Percentiles rank a stretch among this genome's conserved stretches.
Conservation (phyloP, 2,888 invertebrate genomes). For the Anorthoa munda region DNA sequence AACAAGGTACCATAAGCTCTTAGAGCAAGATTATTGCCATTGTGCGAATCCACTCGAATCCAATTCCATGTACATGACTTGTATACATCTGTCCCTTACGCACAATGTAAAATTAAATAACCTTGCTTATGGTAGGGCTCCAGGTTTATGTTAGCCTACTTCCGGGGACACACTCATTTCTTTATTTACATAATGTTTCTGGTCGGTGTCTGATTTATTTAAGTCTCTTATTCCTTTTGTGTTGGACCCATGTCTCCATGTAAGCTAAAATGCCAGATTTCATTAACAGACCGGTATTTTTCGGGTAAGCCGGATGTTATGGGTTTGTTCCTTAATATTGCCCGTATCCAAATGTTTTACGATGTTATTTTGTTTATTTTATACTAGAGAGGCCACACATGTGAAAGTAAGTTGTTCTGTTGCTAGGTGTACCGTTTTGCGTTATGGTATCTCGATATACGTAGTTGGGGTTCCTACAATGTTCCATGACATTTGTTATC, state of each 20-base stretch:
- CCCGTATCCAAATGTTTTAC: background rate
- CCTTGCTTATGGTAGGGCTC: too few relatives aligned
- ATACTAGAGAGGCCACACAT: background rate
- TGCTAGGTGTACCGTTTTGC: background rate
- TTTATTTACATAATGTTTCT: constrained; percentile 7
- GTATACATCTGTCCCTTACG: too few relatives aligned
- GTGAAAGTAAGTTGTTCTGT: background rate
- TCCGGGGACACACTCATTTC: background rate
- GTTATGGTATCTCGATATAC: background rate
- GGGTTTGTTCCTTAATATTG: constrained; percentile 1
- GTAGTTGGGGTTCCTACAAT: too few relatives aligned
- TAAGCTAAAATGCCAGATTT: constrained; percentile 27
- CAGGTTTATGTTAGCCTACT: too few relatives aligned
- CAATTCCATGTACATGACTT: too few relatives aligned
- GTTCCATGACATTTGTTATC: too few relatives aligned
- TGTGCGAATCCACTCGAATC: too few relatives aligned
- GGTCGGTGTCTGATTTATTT: background rate
- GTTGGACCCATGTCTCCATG: constrained; percentile 5
- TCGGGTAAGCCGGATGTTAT: constrained; percentile 5
- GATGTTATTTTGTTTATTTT: background rate
- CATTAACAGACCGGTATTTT: constrained; percentile 4
- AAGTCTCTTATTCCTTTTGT: background rate
- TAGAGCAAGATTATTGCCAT: too few relatives aligned
- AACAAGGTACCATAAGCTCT: too few relatives aligned
- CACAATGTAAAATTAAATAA: too few relatives aligned